These are phyloP conservation scores for Calameuta pallipes DNA, from an alignment of 2,888 invertebrate genomes.

Conservation along the genomic window DNA sequence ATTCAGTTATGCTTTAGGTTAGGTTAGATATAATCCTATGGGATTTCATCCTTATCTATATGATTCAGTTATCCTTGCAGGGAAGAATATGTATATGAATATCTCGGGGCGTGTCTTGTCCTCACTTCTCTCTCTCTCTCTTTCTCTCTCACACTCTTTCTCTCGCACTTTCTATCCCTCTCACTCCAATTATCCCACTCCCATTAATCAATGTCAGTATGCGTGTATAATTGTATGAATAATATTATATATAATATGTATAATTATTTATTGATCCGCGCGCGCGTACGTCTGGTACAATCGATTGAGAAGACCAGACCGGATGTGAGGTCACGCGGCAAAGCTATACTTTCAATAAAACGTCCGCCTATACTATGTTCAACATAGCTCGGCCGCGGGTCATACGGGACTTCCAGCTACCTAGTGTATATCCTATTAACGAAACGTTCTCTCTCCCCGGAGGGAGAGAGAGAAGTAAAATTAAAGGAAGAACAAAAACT, in stretches of 20 bases:
- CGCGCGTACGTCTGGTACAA: too few relatives aligned
- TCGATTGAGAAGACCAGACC: too few relatives aligned
- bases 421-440: not conserved
- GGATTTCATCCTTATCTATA: not conserved
- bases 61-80: constrained; percentile 1
- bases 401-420: constrained; percentile 3
- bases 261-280: too few relatives aligned
- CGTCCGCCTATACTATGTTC: constrained; percentile 18
- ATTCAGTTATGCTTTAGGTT: too few relatives aligned
- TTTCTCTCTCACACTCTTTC: constrained; percentile 17
- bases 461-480: too few relatives aligned
- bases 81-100: not conserved
- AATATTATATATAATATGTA: too few relatives aligned
- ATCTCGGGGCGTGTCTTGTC: not conserved
- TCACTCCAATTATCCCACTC: constrained; percentile 10
- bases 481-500: too few relatives aligned
- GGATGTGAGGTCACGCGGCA: not conserved
- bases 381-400: constrained; percentile 17
- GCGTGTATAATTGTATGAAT: too few relatives aligned
- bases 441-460: too few relatives aligned
- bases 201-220: constrained; percentile 31
- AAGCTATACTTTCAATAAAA: constrained; percentile 18
- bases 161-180: constrained; percentile 5
- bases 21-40: too few relatives aligned
- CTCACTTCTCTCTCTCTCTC: constrained; percentile 8